Conservation (phyloP, 2,113 vertebrate genomes). For the Bostrychus sinensis region DNA sequence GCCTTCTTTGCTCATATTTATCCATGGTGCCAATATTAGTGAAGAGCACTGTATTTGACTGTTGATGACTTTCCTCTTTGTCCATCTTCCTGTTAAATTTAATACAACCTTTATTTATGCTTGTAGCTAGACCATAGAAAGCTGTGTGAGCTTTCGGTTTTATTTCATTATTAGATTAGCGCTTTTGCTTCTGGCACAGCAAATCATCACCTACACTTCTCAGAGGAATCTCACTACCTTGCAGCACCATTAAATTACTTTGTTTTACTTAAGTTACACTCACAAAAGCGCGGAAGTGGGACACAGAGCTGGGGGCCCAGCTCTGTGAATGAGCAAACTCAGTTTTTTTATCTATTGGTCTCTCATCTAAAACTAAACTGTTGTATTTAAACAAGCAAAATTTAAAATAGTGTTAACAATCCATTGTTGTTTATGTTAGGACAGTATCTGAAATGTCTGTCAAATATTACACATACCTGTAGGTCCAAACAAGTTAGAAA, state of each 20-base stretch:
- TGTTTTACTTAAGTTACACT: conserved; percentile 2
- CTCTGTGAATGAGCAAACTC: background rate
- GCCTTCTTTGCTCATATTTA: no score
- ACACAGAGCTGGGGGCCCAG: background rate
- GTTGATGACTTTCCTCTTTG: no score
- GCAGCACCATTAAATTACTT: conserved; percentile 11
- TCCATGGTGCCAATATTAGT: no score
- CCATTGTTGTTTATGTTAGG: no score
- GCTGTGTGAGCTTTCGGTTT: conserved; percentile 27
- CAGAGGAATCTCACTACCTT: conserved; percentile 8
- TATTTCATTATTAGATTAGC: conserved; percentile 54
- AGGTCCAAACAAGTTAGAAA: no score
- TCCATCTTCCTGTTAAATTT: background rate
- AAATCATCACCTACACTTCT: conserved; percentile 15
- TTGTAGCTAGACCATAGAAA: conserved; percentile 23
- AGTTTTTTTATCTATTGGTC: no score
- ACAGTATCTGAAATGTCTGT: no score
- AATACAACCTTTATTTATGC: background rate
- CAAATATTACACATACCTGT: no score
- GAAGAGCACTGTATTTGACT: no score
- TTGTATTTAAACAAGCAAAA: no score
- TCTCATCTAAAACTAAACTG: background rate
- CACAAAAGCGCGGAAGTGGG: conserved; percentile 6
- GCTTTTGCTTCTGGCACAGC: conserved; percentile 30
- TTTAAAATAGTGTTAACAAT: no score